These are phyloP conservation scores for Vimba vimba DNA, from an alignment of 2,113 vertebrate species.

Conservation along the genomic window DNA sequence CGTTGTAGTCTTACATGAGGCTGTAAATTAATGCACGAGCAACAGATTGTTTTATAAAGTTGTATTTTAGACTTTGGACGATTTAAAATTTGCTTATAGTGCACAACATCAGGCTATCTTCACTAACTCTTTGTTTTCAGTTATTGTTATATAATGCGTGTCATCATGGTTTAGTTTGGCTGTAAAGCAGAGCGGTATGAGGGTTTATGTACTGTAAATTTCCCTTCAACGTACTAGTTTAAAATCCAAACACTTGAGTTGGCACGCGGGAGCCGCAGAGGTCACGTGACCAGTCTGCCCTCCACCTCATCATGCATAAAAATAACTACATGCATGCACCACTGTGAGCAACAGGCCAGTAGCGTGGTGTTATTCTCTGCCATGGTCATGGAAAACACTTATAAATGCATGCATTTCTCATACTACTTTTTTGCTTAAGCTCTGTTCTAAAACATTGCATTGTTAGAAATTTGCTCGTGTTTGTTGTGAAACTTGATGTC, in stretches of 20 bases:
- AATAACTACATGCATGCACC: background rate
- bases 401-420: background rate
- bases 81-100: background rate
- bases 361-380: background rate
- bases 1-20: background rate
- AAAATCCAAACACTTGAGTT: constrained; percentile 30
- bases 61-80: background rate
- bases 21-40: background rate
- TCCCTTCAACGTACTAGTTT: background rate
- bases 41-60: background rate
- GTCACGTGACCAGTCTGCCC: constrained; percentile 29
- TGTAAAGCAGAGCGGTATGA: background rate
- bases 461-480: background rate
- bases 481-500: background rate
- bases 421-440: background rate
- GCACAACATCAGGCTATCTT: background rate
- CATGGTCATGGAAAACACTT: background rate
- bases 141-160: background rate
- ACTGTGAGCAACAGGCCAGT: background rate
- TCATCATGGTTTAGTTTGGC: background rate
- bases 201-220: background rate
- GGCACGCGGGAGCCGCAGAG: constrained; percentile 17
- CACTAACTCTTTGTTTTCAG: background rate
- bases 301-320: constrained; percentile 32
- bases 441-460: background rate